These are phyloP conservation scores for Hypselothyrea guttata DNA, from an alignment of 2,888 invertebrate species.

Conservation along the genomic window DNA sequence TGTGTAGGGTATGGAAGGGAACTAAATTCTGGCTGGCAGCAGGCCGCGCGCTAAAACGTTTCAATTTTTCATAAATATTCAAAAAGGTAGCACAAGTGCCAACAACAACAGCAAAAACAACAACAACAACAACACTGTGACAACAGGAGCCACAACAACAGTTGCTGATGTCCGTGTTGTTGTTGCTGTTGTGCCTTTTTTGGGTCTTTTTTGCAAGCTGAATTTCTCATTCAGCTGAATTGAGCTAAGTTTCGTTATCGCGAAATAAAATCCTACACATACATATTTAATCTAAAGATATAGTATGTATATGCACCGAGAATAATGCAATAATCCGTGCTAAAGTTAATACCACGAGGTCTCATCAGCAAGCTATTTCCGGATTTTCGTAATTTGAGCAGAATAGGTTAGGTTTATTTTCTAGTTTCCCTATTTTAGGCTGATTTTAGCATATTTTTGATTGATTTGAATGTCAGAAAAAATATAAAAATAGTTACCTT, in stretches of 20 bases:
- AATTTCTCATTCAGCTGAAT: slow-evolving; percentile 45
- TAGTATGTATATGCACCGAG: too few species aligned
- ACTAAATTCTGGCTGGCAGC: slow-evolving; percentile 35
- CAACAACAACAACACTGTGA: slow-evolving; percentile 35
- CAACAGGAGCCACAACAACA: slow-evolving; percentile 49
- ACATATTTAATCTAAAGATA: neutral
- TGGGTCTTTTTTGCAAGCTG: slow-evolving; percentile 22
- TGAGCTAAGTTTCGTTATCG: slow-evolving; percentile 39
- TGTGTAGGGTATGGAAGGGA: slow-evolving; percentile 32
- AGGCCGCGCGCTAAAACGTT: slow-evolving; percentile 67
- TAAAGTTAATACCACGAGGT: too few species aligned
- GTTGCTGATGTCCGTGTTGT: slow-evolving; percentile 37
- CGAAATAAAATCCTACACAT: neutral
- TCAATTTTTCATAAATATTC: slow-evolving; percentile 76
- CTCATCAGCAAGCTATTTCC: too few species aligned
- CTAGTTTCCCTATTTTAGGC: too few species aligned
- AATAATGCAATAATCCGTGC: too few species aligned
- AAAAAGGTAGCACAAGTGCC: slow-evolving; percentile 61
- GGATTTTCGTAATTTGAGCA: too few species aligned
- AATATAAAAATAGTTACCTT: too few species aligned
- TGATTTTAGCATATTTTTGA: too few species aligned
- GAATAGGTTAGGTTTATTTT: too few species aligned
- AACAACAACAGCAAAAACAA: slow-evolving; percentile 19
- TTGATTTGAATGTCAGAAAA: too few species aligned
- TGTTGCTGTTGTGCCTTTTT: slow-evolving; percentile 28